Percentiles rank a stretch among this genome's conserved stretches.
These are phyloP conservation scores for Drosophila mayaguana DNA, from an alignment of 2,888 invertebrate species.

Conservation along the genomic window DNA sequence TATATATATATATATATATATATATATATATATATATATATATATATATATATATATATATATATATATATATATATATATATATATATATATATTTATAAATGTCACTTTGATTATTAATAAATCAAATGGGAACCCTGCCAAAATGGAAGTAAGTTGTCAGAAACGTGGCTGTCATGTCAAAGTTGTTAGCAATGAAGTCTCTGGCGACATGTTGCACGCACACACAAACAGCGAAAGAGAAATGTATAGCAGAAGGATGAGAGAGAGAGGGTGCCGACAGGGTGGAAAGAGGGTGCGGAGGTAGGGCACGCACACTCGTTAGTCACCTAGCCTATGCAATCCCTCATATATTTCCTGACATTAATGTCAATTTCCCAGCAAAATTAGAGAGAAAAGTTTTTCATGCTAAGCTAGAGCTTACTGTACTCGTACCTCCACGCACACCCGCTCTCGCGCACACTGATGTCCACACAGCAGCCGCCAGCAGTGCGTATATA, in stretches of 20 bases:
- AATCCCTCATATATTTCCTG: conserved; percentile 30
- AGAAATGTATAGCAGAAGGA: background rate
- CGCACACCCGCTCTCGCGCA: background rate
- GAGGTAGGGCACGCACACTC: background rate
- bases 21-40: conserved; percentile 4
- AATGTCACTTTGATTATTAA: conserved; percentile 63
- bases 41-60: too few species aligned
- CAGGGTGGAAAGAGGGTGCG: background rate
- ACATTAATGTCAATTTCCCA: conserved; percentile 48
- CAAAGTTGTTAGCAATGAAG: conserved; percentile 52
- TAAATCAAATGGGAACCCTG: conserved; percentile 63
- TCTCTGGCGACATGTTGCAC: conserved; percentile 46
- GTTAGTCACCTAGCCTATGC: conserved; percentile 11
- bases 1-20: background rate
- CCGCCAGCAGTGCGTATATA: background rate
- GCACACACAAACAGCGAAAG: conserved; percentile 2
- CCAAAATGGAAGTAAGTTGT: conserved; percentile 63
- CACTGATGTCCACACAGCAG: background rate
- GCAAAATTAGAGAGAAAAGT: conserved; percentile 38
- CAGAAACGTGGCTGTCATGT: conserved; percentile 57
- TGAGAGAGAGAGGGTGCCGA: background rate
- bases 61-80: background rate
- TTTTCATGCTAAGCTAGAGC: conserved; percentile 33
- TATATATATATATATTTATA: conserved; percentile 2
- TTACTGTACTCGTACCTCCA: background rate